phyloP scores from a whole-genome alignment of 2,113 vertebrate genomes.

The Ovibos moschatus region DNA sequence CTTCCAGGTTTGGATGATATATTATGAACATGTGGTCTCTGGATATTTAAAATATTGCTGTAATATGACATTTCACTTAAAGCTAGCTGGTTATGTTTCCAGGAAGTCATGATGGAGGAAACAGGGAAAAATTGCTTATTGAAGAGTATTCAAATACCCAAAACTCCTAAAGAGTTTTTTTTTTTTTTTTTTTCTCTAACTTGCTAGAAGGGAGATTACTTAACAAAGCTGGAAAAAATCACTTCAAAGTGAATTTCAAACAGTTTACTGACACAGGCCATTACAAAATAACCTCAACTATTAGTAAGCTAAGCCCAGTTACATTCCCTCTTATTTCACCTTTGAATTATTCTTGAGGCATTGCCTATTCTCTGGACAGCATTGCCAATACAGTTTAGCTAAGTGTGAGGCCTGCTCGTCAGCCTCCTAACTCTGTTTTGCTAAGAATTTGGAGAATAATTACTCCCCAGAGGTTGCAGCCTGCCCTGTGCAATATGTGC shows the following conservation, averaged over 20 bases:
- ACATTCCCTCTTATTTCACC: background rate
- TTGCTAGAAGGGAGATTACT: background rate
- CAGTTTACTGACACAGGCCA: background rate
- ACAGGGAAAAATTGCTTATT: background rate
- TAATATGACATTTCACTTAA: background rate
- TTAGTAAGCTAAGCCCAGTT: background rate
- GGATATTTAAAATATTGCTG: background rate
- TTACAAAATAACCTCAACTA: background rate
- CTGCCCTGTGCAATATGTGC: background rate
- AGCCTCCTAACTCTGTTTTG: background rate
- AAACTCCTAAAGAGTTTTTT: background rate
- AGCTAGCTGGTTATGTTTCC: background rate
- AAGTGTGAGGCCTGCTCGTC: background rate
- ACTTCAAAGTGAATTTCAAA: background rate
- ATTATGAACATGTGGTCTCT: background rate
- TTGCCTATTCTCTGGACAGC: constrained; percentile 28
- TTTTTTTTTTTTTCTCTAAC: background rate
- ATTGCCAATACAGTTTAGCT: constrained; percentile 47
- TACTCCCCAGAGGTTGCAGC: background rate
- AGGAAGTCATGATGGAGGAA: background rate
- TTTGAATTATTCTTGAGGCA: constrained; percentile 31
- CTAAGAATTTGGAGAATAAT: constrained; percentile 44
- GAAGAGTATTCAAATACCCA: background rate
- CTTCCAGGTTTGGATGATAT: background rate
- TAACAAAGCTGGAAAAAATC: background rate